phyloP scores from a whole-genome alignment of 2,113 vertebrate species.

The Peromyscus polionotus region DNA sequence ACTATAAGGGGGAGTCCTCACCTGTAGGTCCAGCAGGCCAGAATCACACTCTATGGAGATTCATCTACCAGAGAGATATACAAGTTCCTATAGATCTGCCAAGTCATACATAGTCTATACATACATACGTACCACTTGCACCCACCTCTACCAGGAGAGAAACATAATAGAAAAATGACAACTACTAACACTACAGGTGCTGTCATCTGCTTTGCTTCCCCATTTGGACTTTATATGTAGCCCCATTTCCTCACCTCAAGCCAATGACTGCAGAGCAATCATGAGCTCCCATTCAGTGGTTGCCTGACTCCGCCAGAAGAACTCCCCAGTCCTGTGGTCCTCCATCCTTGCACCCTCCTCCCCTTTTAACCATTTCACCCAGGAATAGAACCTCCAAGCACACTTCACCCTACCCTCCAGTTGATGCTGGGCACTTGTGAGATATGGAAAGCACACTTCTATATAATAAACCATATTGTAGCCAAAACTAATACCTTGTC shows the following conservation, averaged over 20 bases:
- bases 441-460: background rate
- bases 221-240: background rate
- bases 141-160: background rate
- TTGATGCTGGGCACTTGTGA: background rate
- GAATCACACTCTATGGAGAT: background rate
- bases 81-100: background rate
- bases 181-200: no score
- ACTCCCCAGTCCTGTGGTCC: no score
- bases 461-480: background rate
- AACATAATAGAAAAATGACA: background rate
- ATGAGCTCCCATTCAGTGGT: background rate
- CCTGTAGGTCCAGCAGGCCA: background rate
- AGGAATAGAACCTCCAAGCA: background rate
- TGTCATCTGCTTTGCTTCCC: background rate
- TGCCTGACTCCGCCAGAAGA: background rate
- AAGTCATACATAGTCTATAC: background rate
- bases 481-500: background rate
- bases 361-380: no score
- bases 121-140: background rate
- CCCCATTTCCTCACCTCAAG: background rate
- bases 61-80: background rate
- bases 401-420: background rate
- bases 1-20: background rate
- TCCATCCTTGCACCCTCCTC: background rate
- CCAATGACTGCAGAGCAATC: background rate